These are phyloP conservation scores for Enteromius unitaeniatus DNA, from an alignment of 2,797 vertebrate genomes.

Conservation along the genomic window DNA sequence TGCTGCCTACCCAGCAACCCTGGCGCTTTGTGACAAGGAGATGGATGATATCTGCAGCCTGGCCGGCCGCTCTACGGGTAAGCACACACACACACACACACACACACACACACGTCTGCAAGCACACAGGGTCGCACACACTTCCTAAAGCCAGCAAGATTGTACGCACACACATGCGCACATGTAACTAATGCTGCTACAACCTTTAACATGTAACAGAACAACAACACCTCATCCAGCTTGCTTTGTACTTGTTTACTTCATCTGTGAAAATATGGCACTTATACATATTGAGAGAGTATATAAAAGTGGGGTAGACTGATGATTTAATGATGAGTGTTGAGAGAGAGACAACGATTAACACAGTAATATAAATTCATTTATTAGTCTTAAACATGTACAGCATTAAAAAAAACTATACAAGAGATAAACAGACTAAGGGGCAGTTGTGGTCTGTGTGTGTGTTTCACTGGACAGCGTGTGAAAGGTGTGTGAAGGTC, in stretches of 20 bases:
- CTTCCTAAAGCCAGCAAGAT: slow-evolving; percentile 19
- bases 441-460: background rate
- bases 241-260: background rate
- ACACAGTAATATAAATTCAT: background rate
- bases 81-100: slow-evolving; percentile 50
- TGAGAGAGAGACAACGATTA: background rate
- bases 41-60: slow-evolving; percentile 95
- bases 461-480: slow-evolving; percentile 20
- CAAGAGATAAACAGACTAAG: background rate
- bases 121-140: slow-evolving; percentile 12
- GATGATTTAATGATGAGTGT: background rate
- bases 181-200: slow-evolving; percentile 51
- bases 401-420: slow-evolving; percentile 6
- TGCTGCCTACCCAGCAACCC: slow-evolving; percentile 91
- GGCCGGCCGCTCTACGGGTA: slow-evolving; percentile 81
- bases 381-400: slow-evolving; percentile 6
- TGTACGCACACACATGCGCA: slow-evolving; percentile 34
- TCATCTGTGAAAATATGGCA: background rate
- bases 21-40: slow-evolving; percentile 91
- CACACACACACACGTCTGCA: slow-evolving; percentile 13
- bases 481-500: background rate
- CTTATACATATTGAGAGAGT: background rate
- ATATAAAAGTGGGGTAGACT: background rate
- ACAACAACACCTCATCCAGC: background rate
- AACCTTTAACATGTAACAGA: slow-evolving; percentile 20